phyloP scores from a whole-genome alignment of 1,140 invertebrate species.

The Leptestheria dahalacensis region DNA sequence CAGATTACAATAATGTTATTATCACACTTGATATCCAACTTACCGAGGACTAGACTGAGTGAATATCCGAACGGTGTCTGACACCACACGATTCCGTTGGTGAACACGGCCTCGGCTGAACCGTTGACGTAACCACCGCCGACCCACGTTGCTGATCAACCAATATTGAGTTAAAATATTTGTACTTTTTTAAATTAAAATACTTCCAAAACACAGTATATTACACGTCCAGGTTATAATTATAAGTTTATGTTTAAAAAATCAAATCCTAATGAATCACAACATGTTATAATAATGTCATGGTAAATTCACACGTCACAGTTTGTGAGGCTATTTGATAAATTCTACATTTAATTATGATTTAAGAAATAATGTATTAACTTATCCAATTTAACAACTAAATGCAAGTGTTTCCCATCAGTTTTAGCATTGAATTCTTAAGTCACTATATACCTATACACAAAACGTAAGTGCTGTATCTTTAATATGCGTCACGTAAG shows the following conservation, averaged over 20 bases:
- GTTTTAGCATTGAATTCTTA: no score
- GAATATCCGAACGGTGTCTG: slow-evolving; percentile 70
- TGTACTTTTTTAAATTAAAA: not conserved
- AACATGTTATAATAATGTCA: not conserved
- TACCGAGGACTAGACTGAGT: slow-evolving; percentile 52
- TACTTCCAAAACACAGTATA: no score
- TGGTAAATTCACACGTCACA: not conserved
- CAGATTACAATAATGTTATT: not conserved
- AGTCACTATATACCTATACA: no score
- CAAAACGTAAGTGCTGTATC: no score
- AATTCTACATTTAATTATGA: not conserved
- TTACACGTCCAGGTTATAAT: not conserved
- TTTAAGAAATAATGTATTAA: not conserved
- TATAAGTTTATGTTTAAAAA: not conserved
- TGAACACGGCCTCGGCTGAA: slow-evolving; percentile 58
- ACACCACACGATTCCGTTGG: slow-evolving; percentile 52
- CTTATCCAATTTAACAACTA: not conserved
- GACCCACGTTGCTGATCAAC: slow-evolving; percentile 52
- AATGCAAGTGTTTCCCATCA: no score
- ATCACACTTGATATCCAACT: slow-evolving; percentile 18
- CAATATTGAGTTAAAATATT: not conserved
- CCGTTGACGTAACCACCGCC: slow-evolving; percentile 72
- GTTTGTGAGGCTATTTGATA: not conserved
- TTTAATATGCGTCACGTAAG: no score
- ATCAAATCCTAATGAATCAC: not conserved